These are phyloP conservation scores for Oscheius sp. DNA, from an alignment of 2,888 invertebrate species.

Conservation along the genomic window DNA sequence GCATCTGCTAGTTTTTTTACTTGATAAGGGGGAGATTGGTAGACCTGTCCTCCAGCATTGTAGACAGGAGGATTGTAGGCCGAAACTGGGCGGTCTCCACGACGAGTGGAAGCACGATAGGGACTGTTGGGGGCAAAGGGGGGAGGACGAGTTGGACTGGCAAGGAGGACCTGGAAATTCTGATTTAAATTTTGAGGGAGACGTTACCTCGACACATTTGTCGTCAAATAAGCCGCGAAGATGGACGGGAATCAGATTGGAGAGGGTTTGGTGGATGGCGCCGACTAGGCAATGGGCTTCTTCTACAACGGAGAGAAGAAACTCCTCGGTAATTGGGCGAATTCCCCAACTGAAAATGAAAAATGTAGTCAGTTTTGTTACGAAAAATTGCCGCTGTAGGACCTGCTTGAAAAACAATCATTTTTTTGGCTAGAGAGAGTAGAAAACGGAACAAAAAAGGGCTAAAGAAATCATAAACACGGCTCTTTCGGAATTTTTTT, in stretches of 20 bases:
- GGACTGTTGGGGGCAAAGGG: constrained; percentile 53
- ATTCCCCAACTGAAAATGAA: constrained; percentile 65
- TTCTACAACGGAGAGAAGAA: constrained; percentile 66
- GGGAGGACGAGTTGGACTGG: constrained; percentile 64
- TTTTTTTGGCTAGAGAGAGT: too few relatives aligned
- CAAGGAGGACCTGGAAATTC: constrained; percentile 59
- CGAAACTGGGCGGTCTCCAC: constrained; percentile 38
- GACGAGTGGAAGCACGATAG: constrained; percentile 51
- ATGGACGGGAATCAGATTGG: constrained; percentile 66
- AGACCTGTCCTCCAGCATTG: not conserved
- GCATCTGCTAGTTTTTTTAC: constrained; percentile 65
- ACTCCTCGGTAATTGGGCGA: constrained; percentile 69
- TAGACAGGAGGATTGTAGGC: constrained; percentile 34
- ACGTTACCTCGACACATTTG: constrained; percentile 60
- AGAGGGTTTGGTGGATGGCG: constrained; percentile 66
- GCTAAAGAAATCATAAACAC: too few relatives aligned
- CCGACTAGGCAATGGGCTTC: constrained; percentile 69
- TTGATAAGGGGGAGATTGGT: constrained; percentile 37
- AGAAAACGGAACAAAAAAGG: not conserved
- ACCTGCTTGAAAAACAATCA: too few relatives aligned
- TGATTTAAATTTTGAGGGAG: too few relatives aligned
- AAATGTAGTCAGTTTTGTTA: too few relatives aligned
- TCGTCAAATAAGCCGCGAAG: constrained; percentile 66
- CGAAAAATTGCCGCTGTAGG: too few relatives aligned
- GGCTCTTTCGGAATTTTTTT: too few relatives aligned